phyloP scores from a whole-genome alignment of 1,140 invertebrate genomes.

The Magallana ariakensis region DNA sequence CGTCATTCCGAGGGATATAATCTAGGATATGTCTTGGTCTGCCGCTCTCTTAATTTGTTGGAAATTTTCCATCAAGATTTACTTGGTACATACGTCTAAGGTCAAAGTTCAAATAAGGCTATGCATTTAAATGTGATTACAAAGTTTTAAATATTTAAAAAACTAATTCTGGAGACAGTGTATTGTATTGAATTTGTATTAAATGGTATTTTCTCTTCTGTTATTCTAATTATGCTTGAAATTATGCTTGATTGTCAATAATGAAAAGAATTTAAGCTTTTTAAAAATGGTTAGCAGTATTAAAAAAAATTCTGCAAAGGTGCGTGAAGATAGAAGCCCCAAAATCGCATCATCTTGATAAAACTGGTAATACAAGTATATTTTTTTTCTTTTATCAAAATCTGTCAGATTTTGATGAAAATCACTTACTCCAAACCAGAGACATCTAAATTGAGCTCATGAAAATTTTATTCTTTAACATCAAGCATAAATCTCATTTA shows the following conservation, averaged over 20 bases:
- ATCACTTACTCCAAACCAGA: conserved; percentile 28
- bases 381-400: conserved; percentile 1
- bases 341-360: neutral
- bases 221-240: no score
- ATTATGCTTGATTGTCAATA: no score
- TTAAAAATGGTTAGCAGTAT: neutral
- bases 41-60: conserved; percentile 16
- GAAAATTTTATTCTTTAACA: conserved; percentile 15
- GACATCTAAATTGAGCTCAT: neutral
- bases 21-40: conserved; percentile 36
- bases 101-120: conserved; percentile 36
- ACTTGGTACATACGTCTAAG: conserved; percentile 27
- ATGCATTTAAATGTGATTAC: conserved; percentile 35
- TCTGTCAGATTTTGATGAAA: neutral
- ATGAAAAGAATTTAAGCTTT: no score
- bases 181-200: no score
- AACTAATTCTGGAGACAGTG: neutral
- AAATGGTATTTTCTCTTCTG: no score
- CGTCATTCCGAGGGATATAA: conserved; percentile 28
- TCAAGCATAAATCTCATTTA: neutral
- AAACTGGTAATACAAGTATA: neutral
- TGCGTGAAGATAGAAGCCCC: neutral
- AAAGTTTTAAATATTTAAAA: neutral
- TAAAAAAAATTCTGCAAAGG: neutral
- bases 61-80: conserved; percentile 35